Base-by-base conservation (phyloP, 2,888 invertebrate genomes). In the Periphyllus acericola region DNA sequence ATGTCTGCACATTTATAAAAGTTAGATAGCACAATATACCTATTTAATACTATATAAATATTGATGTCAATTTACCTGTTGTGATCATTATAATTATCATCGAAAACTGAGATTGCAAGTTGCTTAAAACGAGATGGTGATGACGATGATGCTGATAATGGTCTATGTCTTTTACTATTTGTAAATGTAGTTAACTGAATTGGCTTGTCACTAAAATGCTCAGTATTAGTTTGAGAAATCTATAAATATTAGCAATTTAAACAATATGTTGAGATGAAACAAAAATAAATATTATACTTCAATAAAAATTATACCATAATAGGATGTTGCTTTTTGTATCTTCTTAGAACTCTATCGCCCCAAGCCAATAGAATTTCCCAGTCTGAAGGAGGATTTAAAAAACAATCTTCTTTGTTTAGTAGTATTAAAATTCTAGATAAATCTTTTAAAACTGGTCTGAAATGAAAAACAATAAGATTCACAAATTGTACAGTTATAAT, bases 291-390 rank as follows among this genome's bases (percentile, higher is more conserved):
- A 78, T 55, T 46, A 32, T 34, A 55, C 46, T 71, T n/a, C 32
- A 68, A 6, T 52, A 72, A n/a, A 52, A 34, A 21, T 80, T 72
- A 89, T 83, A 91, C 91, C 90, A 91, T 91, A 81, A 90, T 90
- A 34, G 91, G 90, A 84, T 91, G 90, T 89, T 91, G 91, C 89
- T 91, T 91, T 90, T 93, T 92, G 90, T 93, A 93, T 89, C 92
- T 90, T 83, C 92, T 91, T 52, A 93, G 90, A 87, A 93, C 93
- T 92, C 95, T 94, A 91, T 96, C 96, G 25, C 96, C 96, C 96
- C 96, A 96, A 90, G 94, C 94, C 89, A 96, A 94, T 55, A 97
- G 93, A 89, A 96, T 94, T 90, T 95, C 95, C 97, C 96, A 97
- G 91, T 97, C 96, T 80, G 95, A 95, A 14, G 96, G 96, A 29